Conservation (phyloP, 2,113 vertebrate genomes). For the Eonycteris spelaea region DNA sequence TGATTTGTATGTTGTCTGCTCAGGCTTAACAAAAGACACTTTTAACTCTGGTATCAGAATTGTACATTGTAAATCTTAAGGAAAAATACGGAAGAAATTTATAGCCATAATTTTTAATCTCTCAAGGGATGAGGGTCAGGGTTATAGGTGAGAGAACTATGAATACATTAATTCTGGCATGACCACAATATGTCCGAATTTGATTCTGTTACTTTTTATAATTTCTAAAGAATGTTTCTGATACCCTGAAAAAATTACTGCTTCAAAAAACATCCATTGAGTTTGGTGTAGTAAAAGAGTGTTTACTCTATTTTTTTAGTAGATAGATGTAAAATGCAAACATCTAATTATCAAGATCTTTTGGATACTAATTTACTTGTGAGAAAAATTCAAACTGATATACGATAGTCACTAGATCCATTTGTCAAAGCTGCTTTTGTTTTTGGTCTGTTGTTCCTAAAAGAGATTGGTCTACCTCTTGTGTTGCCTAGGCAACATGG, state of each 20-base stretch:
- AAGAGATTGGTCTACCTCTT: neutral
- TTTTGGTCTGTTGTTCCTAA: neutral
- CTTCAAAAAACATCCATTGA: neutral
- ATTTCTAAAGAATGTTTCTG: neutral
- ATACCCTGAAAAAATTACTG: neutral
- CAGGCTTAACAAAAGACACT: neutral
- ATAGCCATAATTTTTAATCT: neutral
- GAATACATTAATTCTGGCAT: neutral
- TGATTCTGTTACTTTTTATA: neutral
- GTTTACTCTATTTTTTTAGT: neutral
- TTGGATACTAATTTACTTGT: neutral
- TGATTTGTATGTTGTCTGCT: neutral
- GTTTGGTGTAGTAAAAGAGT: neutral
- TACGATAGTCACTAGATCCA: neutral
- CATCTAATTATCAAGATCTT: neutral
- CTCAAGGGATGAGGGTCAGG: neutral
- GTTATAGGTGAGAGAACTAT: neutral
- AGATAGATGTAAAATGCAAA: neutral
- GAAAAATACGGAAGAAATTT: neutral
- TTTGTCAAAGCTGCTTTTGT: neutral
- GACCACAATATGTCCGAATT: neutral
- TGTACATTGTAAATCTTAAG: neutral
- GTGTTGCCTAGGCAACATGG: neutral
- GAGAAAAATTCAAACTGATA: neutral
- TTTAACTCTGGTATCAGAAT: neutral